A percentile compares a stretch with the other conserved stretches of the same genome.
Evolutionary conservation across 2,113 vertebrate species (phyloP).

Genomic region (Struthio camelus): DNA sequence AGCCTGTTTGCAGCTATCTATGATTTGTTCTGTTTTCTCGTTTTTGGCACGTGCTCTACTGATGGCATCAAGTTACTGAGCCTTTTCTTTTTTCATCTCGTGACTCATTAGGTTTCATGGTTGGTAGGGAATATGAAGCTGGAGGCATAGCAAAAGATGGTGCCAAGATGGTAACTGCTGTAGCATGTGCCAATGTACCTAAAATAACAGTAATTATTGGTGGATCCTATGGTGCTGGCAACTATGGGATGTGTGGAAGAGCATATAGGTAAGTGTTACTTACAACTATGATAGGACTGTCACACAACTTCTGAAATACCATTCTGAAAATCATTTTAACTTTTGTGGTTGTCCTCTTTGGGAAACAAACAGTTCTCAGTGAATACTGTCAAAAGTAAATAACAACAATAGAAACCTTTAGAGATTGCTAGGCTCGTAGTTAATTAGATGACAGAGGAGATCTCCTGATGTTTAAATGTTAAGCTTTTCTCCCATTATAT

Average conservation of each 20-base stretch:
- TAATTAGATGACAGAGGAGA: background rate
- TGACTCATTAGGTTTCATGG: slow-evolving; percentile 90
- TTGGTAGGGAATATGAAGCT: slow-evolving; percentile 95
- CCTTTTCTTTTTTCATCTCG: background rate
- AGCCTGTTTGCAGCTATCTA: background rate
- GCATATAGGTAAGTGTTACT: slow-evolving; percentile 84
- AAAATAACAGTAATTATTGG: slow-evolving; percentile 95
- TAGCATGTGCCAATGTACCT: slow-evolving; percentile 93
- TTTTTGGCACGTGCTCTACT: background rate
- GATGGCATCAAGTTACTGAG: background rate
- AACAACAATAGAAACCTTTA: background rate
- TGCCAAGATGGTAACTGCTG: slow-evolving; percentile 95
- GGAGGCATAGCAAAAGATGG: slow-evolving; percentile 98
- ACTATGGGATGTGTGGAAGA: slow-evolving; percentile 98
- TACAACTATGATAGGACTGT: background rate
- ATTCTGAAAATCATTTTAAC: background rate
- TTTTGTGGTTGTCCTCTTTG: background rate
- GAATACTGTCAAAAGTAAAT: background rate
- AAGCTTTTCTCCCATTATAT: background rate
- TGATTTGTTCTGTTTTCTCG: background rate
- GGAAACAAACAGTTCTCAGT: background rate
- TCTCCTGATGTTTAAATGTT: background rate
- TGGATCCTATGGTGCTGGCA: slow-evolving; percentile 96
- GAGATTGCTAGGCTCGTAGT: background rate
- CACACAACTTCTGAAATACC: background rate